Evolutionary conservation across 2,797 vertebrate species (phyloP), one percentile per base, ranked within the genome.

Genomic region (Tadarida brasiliensis): DNA sequence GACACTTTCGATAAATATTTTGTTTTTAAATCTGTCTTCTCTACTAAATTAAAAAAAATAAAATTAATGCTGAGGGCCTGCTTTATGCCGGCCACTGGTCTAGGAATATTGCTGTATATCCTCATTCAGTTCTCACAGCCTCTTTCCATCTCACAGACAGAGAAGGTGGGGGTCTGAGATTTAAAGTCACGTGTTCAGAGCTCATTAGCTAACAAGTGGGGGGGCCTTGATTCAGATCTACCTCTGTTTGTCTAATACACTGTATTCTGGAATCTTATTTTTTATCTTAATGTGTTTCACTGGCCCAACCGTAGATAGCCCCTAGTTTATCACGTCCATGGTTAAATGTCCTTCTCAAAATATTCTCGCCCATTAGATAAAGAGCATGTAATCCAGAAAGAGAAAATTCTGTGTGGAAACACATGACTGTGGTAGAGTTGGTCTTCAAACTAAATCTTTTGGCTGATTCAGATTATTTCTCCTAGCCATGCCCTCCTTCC

Each of bases 21-120:
- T 80, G 28, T 70, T 85, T 95, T 95, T 49, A 39, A 57, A 81
- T n/a, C 24, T 44, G 4, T 59, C 33, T 91, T 93, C 10, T 80
- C 24, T 61, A 71, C 28, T 81, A 87, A 87, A 83, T 91, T 95
- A 82, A 89, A 97, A 96, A 73, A 28, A 56, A 67, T 61, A 87
- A 74, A 44, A 87, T 22, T 49, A 88, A 71, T 67, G 30, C 9
- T 73, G 16, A 61, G 11, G 88, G 3, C 33, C 5, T 20, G 33
- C 35, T 77, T 56, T 82, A 49, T 22, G 5, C 65, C 30, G 77
- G n/a, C 11, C 20, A 68, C 22, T 56, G 8, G 0, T 51, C 35
- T 74, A 61, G 5, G 39, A 49, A 47, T 57, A 67, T 39, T 77
- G 9, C 24, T 19, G 15, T 51, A 2, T 57, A 3, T 70, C 1